These are phyloP conservation scores for Pseudochirops corinnae DNA, from an alignment of 2,797 vertebrate species.

Conservation along the genomic window DNA sequence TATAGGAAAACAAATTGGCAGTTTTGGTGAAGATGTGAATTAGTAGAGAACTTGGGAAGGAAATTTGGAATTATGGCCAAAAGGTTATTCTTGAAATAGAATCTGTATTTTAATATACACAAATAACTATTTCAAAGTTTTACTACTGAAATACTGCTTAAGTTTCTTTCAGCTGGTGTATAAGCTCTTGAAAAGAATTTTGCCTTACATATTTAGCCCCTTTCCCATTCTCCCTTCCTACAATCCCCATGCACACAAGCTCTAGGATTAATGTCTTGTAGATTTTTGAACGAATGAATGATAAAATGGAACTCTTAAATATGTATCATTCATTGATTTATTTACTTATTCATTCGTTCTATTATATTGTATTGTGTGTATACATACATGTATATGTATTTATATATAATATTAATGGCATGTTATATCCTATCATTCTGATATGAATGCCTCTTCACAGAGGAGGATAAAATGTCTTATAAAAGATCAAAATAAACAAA, in stretches of 20 bases:
- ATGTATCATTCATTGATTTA: neutral
- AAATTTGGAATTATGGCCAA: too few species aligned
- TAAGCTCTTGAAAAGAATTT: neutral
- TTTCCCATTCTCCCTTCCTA: too few species aligned
- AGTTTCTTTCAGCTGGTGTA: neutral
- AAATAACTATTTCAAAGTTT: neutral
- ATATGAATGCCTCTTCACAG: neutral
- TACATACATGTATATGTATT: too few species aligned
- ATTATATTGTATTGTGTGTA: too few species aligned
- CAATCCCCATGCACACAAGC: neutral
- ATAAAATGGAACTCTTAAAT: neutral
- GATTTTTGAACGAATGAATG: neutral
- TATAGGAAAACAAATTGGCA: neutral
- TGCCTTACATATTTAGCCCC: neutral
- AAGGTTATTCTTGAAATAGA: too few species aligned
- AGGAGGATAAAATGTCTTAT: neutral
- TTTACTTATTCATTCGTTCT: neutral
- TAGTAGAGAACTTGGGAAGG: too few species aligned
- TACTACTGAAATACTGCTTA: neutral
- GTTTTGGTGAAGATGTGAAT: neutral
- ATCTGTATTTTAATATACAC: neutral
- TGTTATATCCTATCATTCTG: neutral
- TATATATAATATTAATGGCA: too few species aligned
- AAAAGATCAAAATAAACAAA: neutral
- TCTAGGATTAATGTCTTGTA: neutral